Base-by-base conservation (phyloP, 1,140 invertebrate species). In the Papilio machaon region DNA sequence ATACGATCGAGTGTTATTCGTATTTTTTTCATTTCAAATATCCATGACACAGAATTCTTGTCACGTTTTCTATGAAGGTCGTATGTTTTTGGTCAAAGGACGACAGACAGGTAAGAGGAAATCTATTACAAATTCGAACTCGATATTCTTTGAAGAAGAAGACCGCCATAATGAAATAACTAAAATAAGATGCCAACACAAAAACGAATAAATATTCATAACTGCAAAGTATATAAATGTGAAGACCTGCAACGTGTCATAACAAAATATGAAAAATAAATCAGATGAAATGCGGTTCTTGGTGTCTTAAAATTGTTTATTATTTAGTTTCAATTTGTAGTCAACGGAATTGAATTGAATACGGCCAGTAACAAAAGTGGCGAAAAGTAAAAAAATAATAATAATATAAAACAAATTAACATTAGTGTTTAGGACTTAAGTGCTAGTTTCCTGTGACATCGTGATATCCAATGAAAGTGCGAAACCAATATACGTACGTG, bases 71-170 rank as follows among this genome's bases (percentile, higher is more conserved):
- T 13, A 64, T 30, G 60, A 64, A 64, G 60, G 60, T 30, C 60
- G 10, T 64, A 17, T 64, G 60, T 64, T 64, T 64, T 64, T 30
- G 60, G 60, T 64, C 60, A 64, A 30, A 13, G 19, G 23, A 13
- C 7, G 58, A n/a, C 23, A 64, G 58, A n/a, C 23, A 64, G 60
- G 19, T 64, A 64, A 10, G 54, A 30, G 60, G 60, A 64, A 64
- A 23, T 52, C 49, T 60, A 60, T 60, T 60, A 60, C 58, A 60
- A 60, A 30, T 64, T 64, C 60, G 19, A 64, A 64, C 4, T 64
- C 23, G 23, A 64, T 30, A 64, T 64, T 64, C 60, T 60, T n/a
- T 60, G 23, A 30, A 30, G 19, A 30, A 11, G 30, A 30, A 10
- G 23, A 64, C 23, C 19, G 19, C 19, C 11, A 10, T 64, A 64